Conservation (phyloP, 2,113 vertebrate genomes). For the Lophochroa leadbeateri region DNA sequence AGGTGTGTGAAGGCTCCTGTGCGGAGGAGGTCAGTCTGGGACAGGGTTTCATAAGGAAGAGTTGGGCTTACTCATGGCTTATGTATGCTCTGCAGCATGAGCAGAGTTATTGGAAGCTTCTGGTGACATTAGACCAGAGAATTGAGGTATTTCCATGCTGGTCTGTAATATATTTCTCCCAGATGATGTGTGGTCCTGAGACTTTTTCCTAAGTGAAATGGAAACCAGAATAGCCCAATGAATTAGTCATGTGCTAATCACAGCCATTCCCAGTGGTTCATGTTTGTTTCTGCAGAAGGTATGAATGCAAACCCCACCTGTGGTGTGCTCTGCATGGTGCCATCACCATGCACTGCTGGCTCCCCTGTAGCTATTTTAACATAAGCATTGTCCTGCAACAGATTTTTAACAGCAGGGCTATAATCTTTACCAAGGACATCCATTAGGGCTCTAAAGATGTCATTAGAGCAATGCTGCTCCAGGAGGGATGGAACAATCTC, state of each 20-base stretch:
- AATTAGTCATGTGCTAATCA: neutral
- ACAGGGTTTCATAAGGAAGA: neutral
- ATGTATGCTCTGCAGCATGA: neutral
- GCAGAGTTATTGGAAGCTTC: neutral
- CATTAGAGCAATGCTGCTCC: neutral
- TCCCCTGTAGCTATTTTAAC: neutral
- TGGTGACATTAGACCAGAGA: neutral
- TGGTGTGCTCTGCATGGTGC: neutral
- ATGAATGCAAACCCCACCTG: neutral
- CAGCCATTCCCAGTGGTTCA: neutral
- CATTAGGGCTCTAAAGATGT: neutral
- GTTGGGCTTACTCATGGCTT: neutral
- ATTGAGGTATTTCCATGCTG: neutral
- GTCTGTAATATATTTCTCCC: neutral
- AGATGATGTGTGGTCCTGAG: neutral
- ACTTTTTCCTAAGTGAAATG: neutral
- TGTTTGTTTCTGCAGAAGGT: neutral
- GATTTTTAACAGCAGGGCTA: neutral
- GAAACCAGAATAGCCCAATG: neutral
- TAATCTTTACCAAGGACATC: neutral
- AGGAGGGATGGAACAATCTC: neutral
- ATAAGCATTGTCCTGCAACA: neutral
- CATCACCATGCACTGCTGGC: accelerated
- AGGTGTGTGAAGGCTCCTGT: neutral
- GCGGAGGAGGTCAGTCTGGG: neutral